Percentiles rank a stretch among this genome's conserved stretches.
These are phyloP conservation scores for Mareca strepera DNA, from an alignment of 2,797 vertebrate species.

Conservation along the genomic window DNA sequence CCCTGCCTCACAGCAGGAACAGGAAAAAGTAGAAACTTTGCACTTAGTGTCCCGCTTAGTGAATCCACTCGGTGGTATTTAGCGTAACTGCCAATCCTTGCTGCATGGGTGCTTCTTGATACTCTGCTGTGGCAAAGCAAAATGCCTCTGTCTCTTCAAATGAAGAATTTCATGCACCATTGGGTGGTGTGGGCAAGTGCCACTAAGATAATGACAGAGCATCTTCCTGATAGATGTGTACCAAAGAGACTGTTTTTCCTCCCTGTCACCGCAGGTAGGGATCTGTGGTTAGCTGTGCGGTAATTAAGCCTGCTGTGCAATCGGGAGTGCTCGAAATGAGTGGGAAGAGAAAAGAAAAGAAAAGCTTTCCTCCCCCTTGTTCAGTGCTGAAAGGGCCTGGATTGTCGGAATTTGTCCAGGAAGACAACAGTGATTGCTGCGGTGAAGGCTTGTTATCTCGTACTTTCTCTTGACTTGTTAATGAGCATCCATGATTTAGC, in stretches of 20 bases:
- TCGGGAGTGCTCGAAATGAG: background rate
- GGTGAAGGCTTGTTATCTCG: background rate
- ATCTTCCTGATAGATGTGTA: background rate
- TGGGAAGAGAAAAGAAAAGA: background rate
- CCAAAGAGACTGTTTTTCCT: background rate
- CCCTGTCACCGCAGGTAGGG: background rate
- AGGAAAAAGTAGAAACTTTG: background rate
- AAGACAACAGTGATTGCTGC: background rate
- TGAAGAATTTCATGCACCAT: background rate
- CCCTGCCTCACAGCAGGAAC: accelerated
- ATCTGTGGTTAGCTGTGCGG: background rate
- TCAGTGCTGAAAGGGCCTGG: background rate
- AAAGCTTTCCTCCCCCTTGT: background rate
- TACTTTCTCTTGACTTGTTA: background rate
- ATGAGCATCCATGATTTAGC: background rate
- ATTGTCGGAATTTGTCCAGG: background rate
- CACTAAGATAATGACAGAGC: background rate
- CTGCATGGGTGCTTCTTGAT: background rate
- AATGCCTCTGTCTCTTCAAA: background rate
- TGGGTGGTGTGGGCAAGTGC: background rate
- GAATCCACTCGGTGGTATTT: background rate
- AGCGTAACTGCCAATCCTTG: background rate
- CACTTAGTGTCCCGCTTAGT: background rate
- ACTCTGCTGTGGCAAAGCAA: background rate
- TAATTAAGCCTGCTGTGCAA: conserved; percentile 33